Percentiles rank a stretch among this genome's conserved stretches.
These are phyloP conservation scores for Urosaurus nigricauda DNA, from an alignment of 2,797 vertebrate genomes.

Conservation along the genomic window DNA sequence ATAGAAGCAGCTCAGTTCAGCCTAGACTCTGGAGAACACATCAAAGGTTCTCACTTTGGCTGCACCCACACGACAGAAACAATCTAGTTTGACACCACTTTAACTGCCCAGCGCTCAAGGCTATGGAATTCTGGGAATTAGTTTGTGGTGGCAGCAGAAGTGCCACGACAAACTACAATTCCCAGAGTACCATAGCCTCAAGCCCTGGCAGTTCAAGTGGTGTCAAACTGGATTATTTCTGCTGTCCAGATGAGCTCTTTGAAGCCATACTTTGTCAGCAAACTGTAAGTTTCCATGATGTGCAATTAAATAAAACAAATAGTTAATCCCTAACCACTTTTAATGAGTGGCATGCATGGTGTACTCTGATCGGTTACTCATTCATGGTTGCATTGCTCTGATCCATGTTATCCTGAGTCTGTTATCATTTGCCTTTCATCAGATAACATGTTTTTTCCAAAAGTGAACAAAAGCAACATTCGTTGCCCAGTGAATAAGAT, in stretches of 20 bases:
- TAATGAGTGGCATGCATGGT: conserved; percentile 11
- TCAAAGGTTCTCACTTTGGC: background rate
- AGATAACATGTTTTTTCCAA: conserved; percentile 21
- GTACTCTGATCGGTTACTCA: background rate
- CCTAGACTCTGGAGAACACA: background rate
- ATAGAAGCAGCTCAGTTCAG: background rate
- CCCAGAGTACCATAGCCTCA: no score
- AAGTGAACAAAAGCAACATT: conserved; percentile 28
- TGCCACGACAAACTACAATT: no score
- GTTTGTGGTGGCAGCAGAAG: no score
- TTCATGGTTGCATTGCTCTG: background rate
- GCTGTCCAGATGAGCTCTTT: background rate
- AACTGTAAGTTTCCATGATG: conserved; percentile 19
- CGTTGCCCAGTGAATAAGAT: conserved; percentile 31
- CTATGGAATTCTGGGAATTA: no score
- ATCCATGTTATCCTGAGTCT: background rate
- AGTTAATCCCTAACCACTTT: background rate
- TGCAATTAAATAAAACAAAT: conserved; percentile 28
- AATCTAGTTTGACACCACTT: no score
- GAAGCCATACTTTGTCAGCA: conserved; percentile 14
- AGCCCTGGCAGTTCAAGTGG: no score
- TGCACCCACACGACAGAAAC: no score
- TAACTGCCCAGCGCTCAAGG: no score
- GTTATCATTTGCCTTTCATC: conserved; percentile 28
- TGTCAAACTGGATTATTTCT: no score